These are phyloP conservation scores for Ptychobarbus kaznakovi DNA, from an alignment of 2,797 vertebrate genomes.

Conservation along the genomic window DNA sequence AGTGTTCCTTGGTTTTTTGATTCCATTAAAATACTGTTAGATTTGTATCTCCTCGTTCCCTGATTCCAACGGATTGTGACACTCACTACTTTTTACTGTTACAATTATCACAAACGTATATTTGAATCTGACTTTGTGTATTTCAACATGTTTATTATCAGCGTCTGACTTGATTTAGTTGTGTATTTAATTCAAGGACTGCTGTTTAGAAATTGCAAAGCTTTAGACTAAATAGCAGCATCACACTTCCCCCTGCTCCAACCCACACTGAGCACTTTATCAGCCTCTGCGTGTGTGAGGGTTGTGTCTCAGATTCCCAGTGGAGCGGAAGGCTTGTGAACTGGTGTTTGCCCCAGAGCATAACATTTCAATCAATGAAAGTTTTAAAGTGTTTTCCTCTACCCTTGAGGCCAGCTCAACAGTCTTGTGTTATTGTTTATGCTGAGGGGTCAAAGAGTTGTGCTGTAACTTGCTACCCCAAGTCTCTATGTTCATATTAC, in stretches of 20 bases:
- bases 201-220: not conserved
- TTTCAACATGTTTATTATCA: not conserved
- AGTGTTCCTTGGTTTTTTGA: too few relatives aligned
- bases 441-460: not conserved
- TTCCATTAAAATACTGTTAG: too few relatives aligned
- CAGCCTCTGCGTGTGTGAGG: not conserved
- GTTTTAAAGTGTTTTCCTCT: not conserved
- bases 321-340: not conserved
- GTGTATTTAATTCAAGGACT: not conserved
- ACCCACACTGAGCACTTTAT: not conserved
- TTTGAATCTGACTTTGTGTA: not conserved
- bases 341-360: not conserved
- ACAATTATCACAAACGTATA: not conserved
- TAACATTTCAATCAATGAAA: not conserved
- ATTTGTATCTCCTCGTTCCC: too few relatives aligned
- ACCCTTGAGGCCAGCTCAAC: not conserved
- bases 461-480: not conserved
- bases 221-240: not conserved
- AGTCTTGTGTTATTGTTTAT: not conserved
- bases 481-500: not conserved
- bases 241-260: not conserved
- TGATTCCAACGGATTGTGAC: too few relatives aligned
- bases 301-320: not conserved
- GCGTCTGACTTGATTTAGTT: not conserved
- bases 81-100: not conserved